Percentiles rank a stretch among this genome's conserved stretches.
Conservation (phyloP, 2,797 vertebrate species). For the Ciconia nigra region DNA sequence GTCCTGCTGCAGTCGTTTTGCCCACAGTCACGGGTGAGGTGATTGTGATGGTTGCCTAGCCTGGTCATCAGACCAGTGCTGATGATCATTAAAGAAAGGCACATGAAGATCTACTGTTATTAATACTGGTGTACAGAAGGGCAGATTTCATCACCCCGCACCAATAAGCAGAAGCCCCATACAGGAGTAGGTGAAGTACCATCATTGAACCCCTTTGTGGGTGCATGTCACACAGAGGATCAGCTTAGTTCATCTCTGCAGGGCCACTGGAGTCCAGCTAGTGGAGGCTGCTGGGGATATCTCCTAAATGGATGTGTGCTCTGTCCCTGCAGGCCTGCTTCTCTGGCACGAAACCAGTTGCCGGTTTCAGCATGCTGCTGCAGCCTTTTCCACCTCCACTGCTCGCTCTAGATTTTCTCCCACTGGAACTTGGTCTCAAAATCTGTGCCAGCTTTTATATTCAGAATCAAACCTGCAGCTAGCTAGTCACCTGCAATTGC, state of each 20-base stretch:
- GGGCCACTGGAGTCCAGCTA: background rate
- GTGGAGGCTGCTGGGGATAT: background rate
- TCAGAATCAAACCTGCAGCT: background rate
- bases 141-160: background rate
- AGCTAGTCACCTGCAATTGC: background rate
- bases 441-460: background rate
- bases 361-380: background rate
- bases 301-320: background rate
- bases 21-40: background rate
- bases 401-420: background rate
- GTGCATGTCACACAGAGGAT: background rate
- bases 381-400: background rate
- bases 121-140: background rate
- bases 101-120: background rate
- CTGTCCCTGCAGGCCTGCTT: background rate
- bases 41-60: background rate
- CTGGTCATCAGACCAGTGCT: background rate
- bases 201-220: background rate
- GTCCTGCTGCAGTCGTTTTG: background rate
- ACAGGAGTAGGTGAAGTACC: background rate
- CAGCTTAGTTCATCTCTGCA: background rate
- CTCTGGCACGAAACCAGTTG: background rate
- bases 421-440: background rate
- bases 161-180: rapidly evolving
- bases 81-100: background rate